phyloP scores from a whole-genome alignment of 2,113 vertebrate genomes.

The Thunnus maccoyii region DNA sequence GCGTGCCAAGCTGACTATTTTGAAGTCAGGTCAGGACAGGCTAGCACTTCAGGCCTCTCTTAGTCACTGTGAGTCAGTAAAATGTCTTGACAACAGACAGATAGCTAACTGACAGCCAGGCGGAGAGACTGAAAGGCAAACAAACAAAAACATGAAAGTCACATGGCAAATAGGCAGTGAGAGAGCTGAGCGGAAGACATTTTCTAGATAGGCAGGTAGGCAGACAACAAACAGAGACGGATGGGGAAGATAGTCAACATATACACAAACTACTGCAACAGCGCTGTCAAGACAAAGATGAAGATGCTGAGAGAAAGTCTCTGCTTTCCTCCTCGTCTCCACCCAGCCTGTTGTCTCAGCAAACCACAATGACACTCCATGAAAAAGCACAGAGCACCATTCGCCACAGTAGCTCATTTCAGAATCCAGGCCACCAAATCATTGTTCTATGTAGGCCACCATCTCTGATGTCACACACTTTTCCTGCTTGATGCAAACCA shows the following conservation, averaged over 20 bases:
- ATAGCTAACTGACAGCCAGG: constrained; percentile 58
- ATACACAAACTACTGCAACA: constrained; percentile 16
- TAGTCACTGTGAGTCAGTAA: constrained; percentile 75
- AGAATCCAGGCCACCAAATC: constrained; percentile 53
- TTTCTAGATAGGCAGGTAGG: constrained; percentile 6
- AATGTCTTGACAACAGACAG: constrained; percentile 67
- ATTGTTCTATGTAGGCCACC: constrained; percentile 70
- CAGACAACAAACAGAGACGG: background rate
- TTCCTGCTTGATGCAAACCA: constrained; percentile 54
- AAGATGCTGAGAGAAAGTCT: constrained; percentile 42
- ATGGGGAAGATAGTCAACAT: background rate
- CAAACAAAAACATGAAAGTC: constrained; percentile 44
- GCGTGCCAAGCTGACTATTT: constrained; percentile 78
- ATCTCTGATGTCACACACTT: constrained; percentile 58
- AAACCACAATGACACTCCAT: constrained; percentile 51
- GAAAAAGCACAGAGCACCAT: constrained; percentile 38
- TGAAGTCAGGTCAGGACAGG: constrained; percentile 81
- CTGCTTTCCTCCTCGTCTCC: constrained; percentile 27
- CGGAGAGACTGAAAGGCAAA: constrained; percentile 31
- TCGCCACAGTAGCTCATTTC: constrained; percentile 50
- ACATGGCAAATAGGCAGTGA: background rate
- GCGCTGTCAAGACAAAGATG: constrained; percentile 23
- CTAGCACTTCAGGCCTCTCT: constrained; percentile 69
- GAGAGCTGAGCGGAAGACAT: background rate
- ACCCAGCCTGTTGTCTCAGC: constrained; percentile 29